Evolutionary conservation across 2,888 invertebrate species (phyloP), one percentile per base, ranked within the genome.

Genomic region (Therioaphis trifolii): DNA sequence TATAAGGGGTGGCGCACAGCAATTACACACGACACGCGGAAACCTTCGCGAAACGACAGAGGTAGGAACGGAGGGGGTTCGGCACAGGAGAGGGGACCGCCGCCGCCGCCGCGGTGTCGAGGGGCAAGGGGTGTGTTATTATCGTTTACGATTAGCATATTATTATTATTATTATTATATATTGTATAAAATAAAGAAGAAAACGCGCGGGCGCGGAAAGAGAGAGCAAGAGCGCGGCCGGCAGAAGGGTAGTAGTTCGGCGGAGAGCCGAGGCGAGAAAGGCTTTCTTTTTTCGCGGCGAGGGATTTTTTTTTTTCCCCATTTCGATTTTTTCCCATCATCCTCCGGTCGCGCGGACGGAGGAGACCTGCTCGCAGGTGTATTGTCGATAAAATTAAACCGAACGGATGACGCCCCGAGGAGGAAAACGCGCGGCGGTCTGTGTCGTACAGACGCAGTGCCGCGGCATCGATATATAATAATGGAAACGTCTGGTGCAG

Each of bases 401-500:
- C 74, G 18, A 58, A 58, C 40, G 40, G 58, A 29, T 40, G 4
- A 75, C 55, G 55, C 55, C 40, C 74, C 24, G 55, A 55, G 40
- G 58, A 40, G 52, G 58, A 75, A 27, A 35, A 61, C 27, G 2
- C 15, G 49, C 27, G 24, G 18, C 29, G 15, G n/a, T n/a, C n/a
- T n/a, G n/a, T n/a, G n/a, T n/a, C n/a, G n/a, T n/a, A n/a, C n/a
- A n/a, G n/a, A n/a, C n/a, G n/a, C n/a, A n/a, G n/a, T n/a, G n/a
- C n/a, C n/a, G n/a, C n/a, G n/a, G 15, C 27, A 29, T 15, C 14
- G 55, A n/a, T n/a, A 35, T 35, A 7, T 35, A 35, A 71, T 72
- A 82, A 82, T 82, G 82, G 82, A 82, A 82, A 82, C 74, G 82
- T 82, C 82, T 82, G 61, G 61, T 82, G 82, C 82, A 82, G n/a